These are phyloP conservation scores for Garra rufa DNA, from an alignment of 2,113 vertebrate species.

Conservation along the genomic window DNA sequence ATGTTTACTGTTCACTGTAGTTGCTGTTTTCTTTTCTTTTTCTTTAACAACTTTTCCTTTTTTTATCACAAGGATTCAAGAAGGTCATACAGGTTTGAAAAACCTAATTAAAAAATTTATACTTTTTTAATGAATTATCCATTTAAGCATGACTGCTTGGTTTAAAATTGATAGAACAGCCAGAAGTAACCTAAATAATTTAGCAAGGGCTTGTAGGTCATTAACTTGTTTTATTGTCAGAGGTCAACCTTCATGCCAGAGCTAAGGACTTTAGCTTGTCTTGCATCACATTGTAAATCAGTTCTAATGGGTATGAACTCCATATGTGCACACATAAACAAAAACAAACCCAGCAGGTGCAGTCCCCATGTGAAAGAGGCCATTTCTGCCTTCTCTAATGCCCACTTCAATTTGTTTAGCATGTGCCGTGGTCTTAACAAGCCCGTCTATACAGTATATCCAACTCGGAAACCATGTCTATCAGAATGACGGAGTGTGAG, in stretches of 20 bases:
- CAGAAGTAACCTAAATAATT: conserved; percentile 10
- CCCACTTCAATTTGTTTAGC: conserved; percentile 35
- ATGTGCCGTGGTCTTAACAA: conserved; percentile 43
- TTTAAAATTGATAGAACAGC: background rate
- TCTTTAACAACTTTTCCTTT: background rate
- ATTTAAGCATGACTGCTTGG: background rate
- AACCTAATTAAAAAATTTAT: no score
- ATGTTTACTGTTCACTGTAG: background rate
- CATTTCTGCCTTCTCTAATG: conserved; percentile 35
- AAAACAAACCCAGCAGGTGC: conserved; percentile 47
- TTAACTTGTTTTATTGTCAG: conserved; percentile 16
- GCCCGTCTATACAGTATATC: conserved; percentile 30
- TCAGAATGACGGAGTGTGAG: conserved; percentile 32
- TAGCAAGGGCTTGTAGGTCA: background rate
- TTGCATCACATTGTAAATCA: conserved; percentile 40
- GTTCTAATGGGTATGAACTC: conserved; percentile 14
- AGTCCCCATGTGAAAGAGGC: conserved; percentile 17
- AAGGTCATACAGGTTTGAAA: background rate
- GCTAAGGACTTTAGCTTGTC: conserved; percentile 17
- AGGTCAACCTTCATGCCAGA: conserved; percentile 28
- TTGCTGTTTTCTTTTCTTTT: background rate
- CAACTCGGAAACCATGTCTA: conserved; percentile 32
- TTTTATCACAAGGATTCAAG: background rate
- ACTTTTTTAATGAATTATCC: background rate
- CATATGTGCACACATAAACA: conserved; percentile 17